Conservation (phyloP, 2,888 invertebrate species). For the Patella depressa region DNA sequence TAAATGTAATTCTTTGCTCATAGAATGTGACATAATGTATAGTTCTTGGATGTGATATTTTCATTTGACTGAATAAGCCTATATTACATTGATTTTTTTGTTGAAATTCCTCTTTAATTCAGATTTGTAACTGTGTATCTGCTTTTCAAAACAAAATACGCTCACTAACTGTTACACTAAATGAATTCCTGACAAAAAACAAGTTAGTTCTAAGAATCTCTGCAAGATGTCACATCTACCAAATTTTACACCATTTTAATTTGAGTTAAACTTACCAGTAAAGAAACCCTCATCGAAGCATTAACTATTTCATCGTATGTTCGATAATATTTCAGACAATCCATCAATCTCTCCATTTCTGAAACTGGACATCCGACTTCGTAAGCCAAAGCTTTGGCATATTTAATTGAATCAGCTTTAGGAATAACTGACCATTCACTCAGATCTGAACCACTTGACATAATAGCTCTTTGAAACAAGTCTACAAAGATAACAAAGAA, state of each 20-base stretch:
- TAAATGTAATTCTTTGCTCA: no score
- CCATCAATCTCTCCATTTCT: conserved; percentile 61
- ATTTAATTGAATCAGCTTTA: conserved; percentile 58
- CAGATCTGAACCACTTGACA: conserved; percentile 72
- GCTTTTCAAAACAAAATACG: no score
- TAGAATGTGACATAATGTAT: no score
- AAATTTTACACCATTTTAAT: no score
- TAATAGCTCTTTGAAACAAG: conserved; percentile 71
- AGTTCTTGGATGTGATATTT: no score
- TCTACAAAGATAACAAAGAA: conserved; percentile 40
- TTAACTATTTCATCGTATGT: conserved; percentile 67
- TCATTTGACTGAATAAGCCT: no score
- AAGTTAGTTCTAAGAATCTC: neutral
- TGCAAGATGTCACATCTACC: neutral
- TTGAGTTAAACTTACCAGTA: conserved; percentile 51
- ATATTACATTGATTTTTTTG: no score
- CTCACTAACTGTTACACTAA: no score
- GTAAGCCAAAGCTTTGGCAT: conserved; percentile 65
- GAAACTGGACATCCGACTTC: conserved; percentile 60
- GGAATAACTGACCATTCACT: conserved; percentile 68
- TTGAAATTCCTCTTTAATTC: no score
- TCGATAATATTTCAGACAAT: conserved; percentile 67
- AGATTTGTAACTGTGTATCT: no score
- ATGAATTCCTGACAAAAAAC: neutral
- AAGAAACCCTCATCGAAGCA: conserved; percentile 61